Conservation (phyloP, 2,797 vertebrate genomes). For the Peromyscus eremicus region DNA sequence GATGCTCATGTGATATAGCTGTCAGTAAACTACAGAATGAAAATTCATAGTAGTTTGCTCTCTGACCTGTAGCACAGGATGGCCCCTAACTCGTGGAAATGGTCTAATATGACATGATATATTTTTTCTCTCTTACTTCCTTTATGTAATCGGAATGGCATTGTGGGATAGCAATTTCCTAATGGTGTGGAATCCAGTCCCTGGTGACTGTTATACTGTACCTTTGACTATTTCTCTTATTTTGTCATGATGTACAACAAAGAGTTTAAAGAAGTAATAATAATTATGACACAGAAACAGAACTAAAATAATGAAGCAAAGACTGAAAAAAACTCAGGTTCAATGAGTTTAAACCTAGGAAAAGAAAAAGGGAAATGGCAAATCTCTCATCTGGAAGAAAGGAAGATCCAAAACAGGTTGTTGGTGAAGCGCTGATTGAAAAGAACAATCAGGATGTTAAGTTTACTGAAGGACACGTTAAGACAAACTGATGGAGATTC, state of each 20-base stretch:
- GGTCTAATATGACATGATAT: not conserved
- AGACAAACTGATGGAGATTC: not conserved
- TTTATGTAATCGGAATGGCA: not conserved
- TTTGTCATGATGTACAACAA: not conserved
- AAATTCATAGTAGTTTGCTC: not conserved
- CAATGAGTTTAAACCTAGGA: not conserved
- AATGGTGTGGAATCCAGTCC: not conserved
- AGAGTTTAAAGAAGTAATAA: not conserved
- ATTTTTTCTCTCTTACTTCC: not conserved
- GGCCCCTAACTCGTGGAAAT: not conserved
- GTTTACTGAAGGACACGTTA: not conserved
- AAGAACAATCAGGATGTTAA: not conserved
- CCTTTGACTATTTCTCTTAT: not conserved
- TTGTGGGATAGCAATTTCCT: not conserved
- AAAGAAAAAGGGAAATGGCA: not conserved
- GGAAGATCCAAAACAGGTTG: not conserved
- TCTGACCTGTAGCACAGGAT: not conserved
- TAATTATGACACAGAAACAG: not conserved
- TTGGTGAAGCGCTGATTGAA: not conserved
- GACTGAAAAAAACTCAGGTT: not conserved
- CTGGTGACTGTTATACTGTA: not conserved
- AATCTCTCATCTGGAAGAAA: not conserved
- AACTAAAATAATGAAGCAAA: constrained; percentile 5
- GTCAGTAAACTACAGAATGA: constrained; percentile 32
- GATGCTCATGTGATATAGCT: not conserved